phyloP scores from a whole-genome alignment of 2,797 vertebrate species.

The Rhinoraja longicauda region DNA sequence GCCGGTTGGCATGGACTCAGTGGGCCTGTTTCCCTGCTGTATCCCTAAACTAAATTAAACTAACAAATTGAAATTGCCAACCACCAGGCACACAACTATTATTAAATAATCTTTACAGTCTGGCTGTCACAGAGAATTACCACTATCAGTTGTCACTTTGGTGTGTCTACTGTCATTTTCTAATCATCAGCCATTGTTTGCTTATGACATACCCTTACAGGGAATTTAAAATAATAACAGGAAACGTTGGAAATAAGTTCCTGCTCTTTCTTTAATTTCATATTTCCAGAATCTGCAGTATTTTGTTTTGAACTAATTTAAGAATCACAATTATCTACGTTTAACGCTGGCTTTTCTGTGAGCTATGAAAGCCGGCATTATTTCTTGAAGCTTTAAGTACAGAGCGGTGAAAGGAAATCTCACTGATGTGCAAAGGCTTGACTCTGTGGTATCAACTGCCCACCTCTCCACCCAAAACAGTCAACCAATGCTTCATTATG shows the following conservation, averaged over 20 bases:
- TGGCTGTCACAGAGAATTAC: neutral
- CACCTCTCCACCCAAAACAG: neutral
- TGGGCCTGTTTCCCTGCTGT: too few species aligned
- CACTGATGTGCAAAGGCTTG: neutral
- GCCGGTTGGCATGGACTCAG: too few species aligned
- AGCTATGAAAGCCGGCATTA: neutral
- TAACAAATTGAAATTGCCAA: neutral
- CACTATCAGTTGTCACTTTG: neutral
- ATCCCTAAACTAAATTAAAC: too few species aligned
- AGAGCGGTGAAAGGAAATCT: neutral
- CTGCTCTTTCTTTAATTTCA: too few species aligned
- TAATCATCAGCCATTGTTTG: constrained; percentile 3
- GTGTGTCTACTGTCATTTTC: neutral
- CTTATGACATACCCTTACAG: neutral
- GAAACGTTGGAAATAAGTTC: too few species aligned
- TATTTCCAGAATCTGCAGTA: too few species aligned
- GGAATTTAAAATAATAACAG: neutral
- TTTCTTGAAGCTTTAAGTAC: neutral
- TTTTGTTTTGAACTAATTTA: neutral
- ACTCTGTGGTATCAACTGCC: neutral
- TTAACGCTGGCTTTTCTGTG: neutral
- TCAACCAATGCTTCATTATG: neutral
- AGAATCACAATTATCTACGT: neutral
- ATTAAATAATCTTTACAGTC: neutral
- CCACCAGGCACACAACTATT: neutral